These are phyloP conservation scores for Redunca redunca DNA, from an alignment of 2,113 vertebrate species.

Conservation along the genomic window DNA sequence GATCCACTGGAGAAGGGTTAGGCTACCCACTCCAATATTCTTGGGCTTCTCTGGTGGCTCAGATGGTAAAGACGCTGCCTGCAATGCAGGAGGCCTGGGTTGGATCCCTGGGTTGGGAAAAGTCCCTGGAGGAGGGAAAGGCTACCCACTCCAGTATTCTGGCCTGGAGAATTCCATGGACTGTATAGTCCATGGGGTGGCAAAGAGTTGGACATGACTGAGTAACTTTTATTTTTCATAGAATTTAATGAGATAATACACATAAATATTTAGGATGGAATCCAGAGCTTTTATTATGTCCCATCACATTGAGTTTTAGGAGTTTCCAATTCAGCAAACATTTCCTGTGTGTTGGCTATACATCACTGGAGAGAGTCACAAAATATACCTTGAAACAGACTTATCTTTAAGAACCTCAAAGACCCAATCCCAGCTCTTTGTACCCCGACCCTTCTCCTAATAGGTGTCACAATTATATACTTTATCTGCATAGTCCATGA, in stretches of 20 bases:
- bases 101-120: neutral
- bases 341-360: neutral
- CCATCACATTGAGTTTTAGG: neutral
- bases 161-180: neutral
- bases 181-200: neutral
- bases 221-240: neutral
- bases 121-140: neutral
- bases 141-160: neutral
- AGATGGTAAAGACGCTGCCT: neutral
- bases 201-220: neutral
- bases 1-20: neutral
- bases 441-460: neutral
- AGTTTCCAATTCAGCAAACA: neutral
- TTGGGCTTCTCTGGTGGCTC: neutral
- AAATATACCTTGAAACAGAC: neutral
- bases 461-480: neutral
- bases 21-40: neutral
- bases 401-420: neutral
- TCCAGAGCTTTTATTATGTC: neutral
- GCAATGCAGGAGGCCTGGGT: neutral
- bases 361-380: neutral
- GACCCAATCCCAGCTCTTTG: neutral
- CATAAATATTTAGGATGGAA: neutral
- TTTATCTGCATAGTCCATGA: neutral
- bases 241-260: neutral